Base-by-base conservation (phyloP, 2,797 vertebrate genomes). In the Onychomys leucogaster region DNA sequence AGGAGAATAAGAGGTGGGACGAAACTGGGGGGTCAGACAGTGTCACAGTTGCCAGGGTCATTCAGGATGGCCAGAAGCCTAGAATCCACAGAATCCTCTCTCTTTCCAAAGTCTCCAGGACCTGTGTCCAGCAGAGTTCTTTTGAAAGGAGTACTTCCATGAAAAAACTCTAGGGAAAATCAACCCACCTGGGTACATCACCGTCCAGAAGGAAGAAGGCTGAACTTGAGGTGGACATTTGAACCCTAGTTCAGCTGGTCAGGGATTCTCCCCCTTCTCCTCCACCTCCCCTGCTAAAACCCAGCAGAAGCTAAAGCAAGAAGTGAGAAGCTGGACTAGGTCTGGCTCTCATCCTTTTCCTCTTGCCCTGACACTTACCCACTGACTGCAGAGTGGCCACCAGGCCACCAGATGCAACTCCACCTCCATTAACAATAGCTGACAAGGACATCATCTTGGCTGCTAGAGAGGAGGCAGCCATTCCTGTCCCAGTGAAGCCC, bases 361-460 rank as follows among this genome's bases (percentile, higher is more conserved):
- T 73, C 67, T 41, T 8, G 0, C 71, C 43, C 14, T 3, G 65
- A 83, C 73, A 92, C 97, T 96, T 0, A 0, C 97, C 97, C 0
- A 55, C 0, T 0, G 98, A 98, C 94, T 98, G 96, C 57, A 97
- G 96, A n/a, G 76, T 46, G 0, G 97, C 96, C 91, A 97, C 96
- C 0, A 41, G 0, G 89, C 97, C 95, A 43, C 97, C 95, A 0
- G 96, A 61, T 0, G 96, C n/a, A 1, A 98, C 92, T 0, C 65
- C 37, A 0, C 52, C 55, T 34, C 57, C 41, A 0, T 10, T 67
- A 41, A 82, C 55, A 3, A 92, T 49, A 37, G 98, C 98, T 0
- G 97, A 90, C 0, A 0, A 13, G 0, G 97, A 97, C 97, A 98
- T 97, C 91, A 97, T 94, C 80, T 97, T 98, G 90, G 98, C 97